Evolutionary conservation across 2,113 vertebrate genomes (phyloP).

Genomic region (Lagenorhynchus albirostris): DNA sequence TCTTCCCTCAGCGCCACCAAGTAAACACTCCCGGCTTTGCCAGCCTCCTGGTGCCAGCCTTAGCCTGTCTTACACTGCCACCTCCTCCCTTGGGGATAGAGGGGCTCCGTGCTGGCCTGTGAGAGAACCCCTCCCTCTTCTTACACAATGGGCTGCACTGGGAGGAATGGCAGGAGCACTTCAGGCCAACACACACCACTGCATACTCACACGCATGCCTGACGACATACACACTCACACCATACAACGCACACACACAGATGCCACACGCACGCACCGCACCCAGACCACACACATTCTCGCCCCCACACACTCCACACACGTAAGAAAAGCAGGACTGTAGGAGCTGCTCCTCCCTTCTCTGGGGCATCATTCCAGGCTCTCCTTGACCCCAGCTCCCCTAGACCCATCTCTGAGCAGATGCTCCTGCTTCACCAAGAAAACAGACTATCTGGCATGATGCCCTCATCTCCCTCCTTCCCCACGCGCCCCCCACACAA

Average conservation of each 20-base stretch:
- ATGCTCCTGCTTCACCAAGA: background rate
- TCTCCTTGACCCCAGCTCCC: background rate
- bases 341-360: background rate
- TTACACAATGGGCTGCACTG: background rate
- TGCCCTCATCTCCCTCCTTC: background rate
- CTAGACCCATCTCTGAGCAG: background rate
- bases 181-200: background rate
- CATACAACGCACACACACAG: background rate
- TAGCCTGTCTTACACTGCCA: background rate
- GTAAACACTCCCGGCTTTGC: background rate
- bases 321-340: background rate
- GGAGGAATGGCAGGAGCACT: background rate
- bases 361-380: background rate
- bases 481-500: background rate
- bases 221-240: background rate
- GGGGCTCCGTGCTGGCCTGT: background rate
- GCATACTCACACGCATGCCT: background rate
- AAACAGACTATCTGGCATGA: background rate
- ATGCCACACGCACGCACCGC: background rate
- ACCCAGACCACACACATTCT: background rate
- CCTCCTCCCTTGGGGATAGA: background rate
- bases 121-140: background rate
- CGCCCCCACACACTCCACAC: background rate
- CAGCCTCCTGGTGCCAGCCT: background rate
- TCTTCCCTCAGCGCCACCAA: background rate